Percentiles rank a stretch among this genome's conserved stretches.
Evolutionary conservation across 2,888 invertebrate species (phyloP).

Genomic region (Pseudoips prasinana): DNA sequence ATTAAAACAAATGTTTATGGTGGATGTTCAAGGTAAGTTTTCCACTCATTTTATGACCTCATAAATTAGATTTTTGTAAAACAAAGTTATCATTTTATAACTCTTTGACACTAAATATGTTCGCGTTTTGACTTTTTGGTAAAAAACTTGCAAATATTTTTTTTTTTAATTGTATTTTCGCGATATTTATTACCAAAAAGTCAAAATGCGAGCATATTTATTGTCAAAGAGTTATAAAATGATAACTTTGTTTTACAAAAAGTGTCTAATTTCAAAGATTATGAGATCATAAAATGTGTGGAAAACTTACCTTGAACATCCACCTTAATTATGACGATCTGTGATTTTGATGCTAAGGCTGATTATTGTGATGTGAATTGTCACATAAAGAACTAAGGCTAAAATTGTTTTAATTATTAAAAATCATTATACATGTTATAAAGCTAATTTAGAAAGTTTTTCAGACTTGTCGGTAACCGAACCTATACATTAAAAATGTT

Average conservation of each 20-base stretch:
- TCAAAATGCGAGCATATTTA: no score
- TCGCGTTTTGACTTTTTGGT: no score
- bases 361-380: conserved; percentile 14
- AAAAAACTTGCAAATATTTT: no score
- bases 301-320: no score
- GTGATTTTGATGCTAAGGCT: conserved; percentile 19
- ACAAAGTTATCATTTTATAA: no score
- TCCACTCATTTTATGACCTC: conserved; percentile 4
- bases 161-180: no score
- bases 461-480: conserved; percentile 13
- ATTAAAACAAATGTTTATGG: no score
- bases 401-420: conserved; percentile 17
- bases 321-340: conserved; percentile 13
- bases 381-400: no score
- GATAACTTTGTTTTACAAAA: conserved; percentile 5
- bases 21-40: no score
- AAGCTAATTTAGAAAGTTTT: conserved; percentile 18
- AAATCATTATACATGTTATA: conserved; percentile 8
- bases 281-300: conserved; percentile 7
- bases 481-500: conserved; percentile 4
- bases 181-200: no score
- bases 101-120: no score
- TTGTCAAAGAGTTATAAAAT: no score
- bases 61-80: conserved; percentile 7
- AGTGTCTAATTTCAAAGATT: neutral